Evolutionary conservation across 2,888 invertebrate species (phyloP).

Genomic region (Amphipoea oculea): DNA sequence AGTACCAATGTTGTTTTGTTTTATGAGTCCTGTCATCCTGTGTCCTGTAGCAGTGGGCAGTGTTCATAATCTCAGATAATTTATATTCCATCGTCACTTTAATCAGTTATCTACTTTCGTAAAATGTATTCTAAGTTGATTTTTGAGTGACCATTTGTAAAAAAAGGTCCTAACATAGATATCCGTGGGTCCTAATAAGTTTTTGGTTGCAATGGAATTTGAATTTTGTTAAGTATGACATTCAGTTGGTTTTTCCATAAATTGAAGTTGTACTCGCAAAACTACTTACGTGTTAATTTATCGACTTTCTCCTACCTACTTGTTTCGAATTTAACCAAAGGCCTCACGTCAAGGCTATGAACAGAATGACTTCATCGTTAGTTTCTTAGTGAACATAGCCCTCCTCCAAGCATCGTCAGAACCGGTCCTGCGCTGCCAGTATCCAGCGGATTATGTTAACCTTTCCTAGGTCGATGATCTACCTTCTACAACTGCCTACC

Average conservation of each 20-base stretch:
- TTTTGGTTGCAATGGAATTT: background rate
- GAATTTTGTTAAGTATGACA: too few relatives aligned
- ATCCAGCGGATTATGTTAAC: background rate
- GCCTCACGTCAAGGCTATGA: background rate
- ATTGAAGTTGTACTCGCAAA: background rate
- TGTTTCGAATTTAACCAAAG: background rate
- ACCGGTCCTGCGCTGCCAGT: background rate
- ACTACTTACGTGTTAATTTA: background rate
- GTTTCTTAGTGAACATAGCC: background rate
- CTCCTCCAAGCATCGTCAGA: background rate
- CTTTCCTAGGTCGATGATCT: slow-evolving; percentile 13
- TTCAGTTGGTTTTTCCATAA: background rate
- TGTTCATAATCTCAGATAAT: background rate
- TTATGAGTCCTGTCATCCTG: too few relatives aligned
- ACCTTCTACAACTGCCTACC: background rate
- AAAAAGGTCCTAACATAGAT: background rate
- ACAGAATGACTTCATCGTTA: background rate
- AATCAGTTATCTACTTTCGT: too few relatives aligned
- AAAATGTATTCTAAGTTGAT: background rate
- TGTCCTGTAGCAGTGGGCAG: background rate
- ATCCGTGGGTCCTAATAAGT: background rate
- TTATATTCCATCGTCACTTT: background rate
- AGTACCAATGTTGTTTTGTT: too few relatives aligned
- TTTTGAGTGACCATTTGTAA: background rate
- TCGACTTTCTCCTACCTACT: background rate